A percentile compares a stretch with the other conserved stretches of the same genome.
Conservation (phyloP, 2,888 invertebrate species). For the Cinara cedri region DNA sequence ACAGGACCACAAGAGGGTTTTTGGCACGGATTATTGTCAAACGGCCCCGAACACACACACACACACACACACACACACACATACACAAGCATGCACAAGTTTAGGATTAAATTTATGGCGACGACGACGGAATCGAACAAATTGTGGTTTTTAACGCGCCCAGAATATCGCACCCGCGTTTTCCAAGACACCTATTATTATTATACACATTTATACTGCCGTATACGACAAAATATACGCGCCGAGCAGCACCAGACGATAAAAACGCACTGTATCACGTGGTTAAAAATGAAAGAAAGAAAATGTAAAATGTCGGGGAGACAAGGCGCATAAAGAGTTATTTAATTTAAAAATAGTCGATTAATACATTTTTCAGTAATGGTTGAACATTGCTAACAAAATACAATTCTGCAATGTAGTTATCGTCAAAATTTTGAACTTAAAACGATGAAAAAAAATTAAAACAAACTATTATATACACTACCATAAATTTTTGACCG, state of each 20-base stretch:
- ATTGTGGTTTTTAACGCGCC: constrained; percentile 20
- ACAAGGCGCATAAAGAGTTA: too few relatives aligned
- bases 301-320: too few relatives aligned
- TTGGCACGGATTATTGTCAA: constrained; percentile 38
- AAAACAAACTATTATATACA: too few relatives aligned
- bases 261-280: not conserved
- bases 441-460: too few relatives aligned
- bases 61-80: not conserved
- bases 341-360: too few relatives aligned
- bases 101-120: constrained; percentile 40
- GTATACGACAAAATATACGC: not conserved
- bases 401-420: too few relatives aligned
- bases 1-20: constrained; percentile 12
- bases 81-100: not conserved
- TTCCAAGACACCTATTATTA: not conserved
- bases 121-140: constrained; percentile 33
- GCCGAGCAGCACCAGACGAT: too few relatives aligned
- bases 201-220: not conserved
- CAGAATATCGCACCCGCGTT: not conserved
- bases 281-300: too few relatives aligned
- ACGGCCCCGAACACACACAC: not conserved
- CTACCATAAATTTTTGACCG: too few relatives aligned
- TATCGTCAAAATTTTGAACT: too few relatives aligned
- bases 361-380: too few relatives aligned
- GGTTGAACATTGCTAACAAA: too few relatives aligned